phyloP scores from a whole-genome alignment of 2,797 vertebrate genomes.

The Alfaro cultratus region DNA sequence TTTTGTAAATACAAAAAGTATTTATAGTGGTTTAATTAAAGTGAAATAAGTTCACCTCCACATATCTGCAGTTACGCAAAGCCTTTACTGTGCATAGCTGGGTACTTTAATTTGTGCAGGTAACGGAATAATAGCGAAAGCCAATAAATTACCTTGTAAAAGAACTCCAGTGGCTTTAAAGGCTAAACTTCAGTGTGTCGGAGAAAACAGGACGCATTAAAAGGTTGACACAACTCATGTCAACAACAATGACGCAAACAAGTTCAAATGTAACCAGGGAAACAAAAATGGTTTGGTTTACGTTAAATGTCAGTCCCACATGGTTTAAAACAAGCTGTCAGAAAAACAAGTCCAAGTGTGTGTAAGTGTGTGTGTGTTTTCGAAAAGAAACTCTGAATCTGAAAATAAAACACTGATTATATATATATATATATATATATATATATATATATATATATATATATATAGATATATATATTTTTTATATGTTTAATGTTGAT shows the following conservation, averaged over 20 bases:
- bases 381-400: no score
- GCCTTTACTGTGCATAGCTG: background rate
- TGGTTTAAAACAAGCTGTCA: background rate
- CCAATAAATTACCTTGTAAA: background rate
- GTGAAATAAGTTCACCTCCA: background rate
- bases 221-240: background rate
- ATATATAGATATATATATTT: no score
- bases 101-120: background rate
- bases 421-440: no score
- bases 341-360: background rate
- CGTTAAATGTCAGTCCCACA: no score
- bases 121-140: background rate
- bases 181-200: background rate
- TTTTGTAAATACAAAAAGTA: background rate
- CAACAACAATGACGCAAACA: background rate
- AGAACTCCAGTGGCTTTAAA: background rate
- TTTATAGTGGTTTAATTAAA: no score
- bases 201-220: background rate
- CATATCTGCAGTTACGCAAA: background rate
- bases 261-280: constrained; percentile 4
- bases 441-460: no score
- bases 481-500: background rate
- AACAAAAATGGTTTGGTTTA: background rate
- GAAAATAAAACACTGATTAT: no score
- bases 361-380: background rate